phyloP scores from a whole-genome alignment of 2,888 invertebrate species.

The Papilio gigon region DNA sequence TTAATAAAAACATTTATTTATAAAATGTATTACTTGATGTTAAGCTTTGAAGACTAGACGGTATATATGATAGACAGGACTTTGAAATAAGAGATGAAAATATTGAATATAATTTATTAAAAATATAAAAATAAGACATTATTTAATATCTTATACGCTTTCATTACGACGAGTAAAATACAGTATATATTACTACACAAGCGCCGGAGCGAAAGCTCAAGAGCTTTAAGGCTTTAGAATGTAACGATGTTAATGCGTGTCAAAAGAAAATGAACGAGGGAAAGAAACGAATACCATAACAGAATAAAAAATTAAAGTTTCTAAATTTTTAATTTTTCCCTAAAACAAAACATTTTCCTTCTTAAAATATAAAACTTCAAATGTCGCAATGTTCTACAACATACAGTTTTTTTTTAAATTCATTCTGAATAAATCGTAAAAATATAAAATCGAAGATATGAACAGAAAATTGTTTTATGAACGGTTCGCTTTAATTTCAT shows the following conservation, averaged over 20 bases:
- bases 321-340: not conserved
- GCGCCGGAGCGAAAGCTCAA: slow-evolving; percentile 20
- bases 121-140: slow-evolving; percentile 14
- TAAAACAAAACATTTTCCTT: not conserved
- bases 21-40: too few species aligned
- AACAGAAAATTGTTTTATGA: slow-evolving; percentile 23
- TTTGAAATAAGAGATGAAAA: not conserved
- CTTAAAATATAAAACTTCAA: too few species aligned
- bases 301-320: slow-evolving; percentile 3
- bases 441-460: slow-evolving; percentile 5
- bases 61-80: not conserved
- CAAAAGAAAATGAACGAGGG: slow-evolving; percentile 23
- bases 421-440: not conserved
- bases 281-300: slow-evolving; percentile 4
- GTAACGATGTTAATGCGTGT: slow-evolving; percentile 25
- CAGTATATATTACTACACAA: slow-evolving; percentile 22
- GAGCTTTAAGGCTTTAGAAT: slow-evolving; percentile 24
- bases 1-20: too few species aligned
- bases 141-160: slow-evolving; percentile 20
- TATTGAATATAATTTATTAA: not conserved
- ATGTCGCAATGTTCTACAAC: too few species aligned
- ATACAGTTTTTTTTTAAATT: too few species aligned
- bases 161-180: slow-evolving; percentile 20
- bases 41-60: not conserved
- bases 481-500: slow-evolving; percentile 19